A percentile compares a stretch with the other conserved stretches of the same genome.
phyloP scores from a whole-genome alignment of 2,113 vertebrate genomes.

The Ciconia boyciana region DNA sequence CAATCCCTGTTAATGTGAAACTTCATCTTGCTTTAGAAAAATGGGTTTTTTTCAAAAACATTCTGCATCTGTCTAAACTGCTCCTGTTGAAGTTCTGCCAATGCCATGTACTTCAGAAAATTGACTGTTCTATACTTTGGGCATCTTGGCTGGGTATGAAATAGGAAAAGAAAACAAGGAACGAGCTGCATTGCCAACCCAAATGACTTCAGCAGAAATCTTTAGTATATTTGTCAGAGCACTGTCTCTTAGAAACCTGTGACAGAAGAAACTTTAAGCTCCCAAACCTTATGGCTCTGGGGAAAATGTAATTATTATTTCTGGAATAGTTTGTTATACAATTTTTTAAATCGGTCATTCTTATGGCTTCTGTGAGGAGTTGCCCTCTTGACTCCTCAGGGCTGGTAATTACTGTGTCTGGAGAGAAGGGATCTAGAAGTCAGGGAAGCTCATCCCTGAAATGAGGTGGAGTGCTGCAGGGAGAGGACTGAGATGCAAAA shows the following conservation, averaged over 20 bases:
- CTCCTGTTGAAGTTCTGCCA: background rate
- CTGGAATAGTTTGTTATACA: background rate
- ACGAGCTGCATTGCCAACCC: background rate
- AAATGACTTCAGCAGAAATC: background rate
- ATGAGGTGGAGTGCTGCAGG: background rate
- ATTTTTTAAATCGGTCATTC: background rate
- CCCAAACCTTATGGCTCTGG: background rate
- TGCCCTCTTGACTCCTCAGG: background rate
- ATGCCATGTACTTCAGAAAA: background rate
- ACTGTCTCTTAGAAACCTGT: background rate
- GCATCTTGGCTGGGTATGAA: background rate
- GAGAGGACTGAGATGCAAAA: background rate
- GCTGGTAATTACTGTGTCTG: background rate
- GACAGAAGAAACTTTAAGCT: background rate
- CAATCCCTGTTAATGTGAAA: background rate
- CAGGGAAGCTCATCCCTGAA: background rate
- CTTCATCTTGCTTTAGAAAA: background rate
- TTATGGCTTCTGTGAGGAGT: background rate
- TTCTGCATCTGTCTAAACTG: accelerated
- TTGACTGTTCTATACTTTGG: background rate
- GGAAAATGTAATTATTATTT: background rate
- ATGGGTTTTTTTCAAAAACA: background rate
- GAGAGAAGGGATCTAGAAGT: background rate
- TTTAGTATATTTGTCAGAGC: background rate
- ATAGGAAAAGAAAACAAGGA: background rate